Percentiles rank a stretch among this genome's conserved stretches.
Conservation (phyloP, 2,797 vertebrate genomes). For the Malurus splendens region DNA sequence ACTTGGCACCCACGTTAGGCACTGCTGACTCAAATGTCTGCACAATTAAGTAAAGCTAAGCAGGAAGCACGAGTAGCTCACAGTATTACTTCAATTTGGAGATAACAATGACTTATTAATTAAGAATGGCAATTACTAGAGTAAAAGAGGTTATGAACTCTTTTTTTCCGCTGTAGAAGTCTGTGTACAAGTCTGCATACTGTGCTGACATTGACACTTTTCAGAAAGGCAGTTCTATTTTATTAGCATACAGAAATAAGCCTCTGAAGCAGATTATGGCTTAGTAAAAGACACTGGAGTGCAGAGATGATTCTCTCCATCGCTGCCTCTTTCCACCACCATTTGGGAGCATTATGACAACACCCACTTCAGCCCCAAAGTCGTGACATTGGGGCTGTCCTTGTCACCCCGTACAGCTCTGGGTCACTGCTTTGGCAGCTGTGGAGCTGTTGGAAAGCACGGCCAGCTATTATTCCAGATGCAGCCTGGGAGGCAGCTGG, state of each 20-base stretch:
- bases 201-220: neutral
- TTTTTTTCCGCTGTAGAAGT: neutral
- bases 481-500: neutral
- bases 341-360: rapidly evolving
- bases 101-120: slow-evolving; percentile 53
- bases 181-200: neutral
- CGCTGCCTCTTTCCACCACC: neutral
- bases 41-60: slow-evolving; percentile 24
- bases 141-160: neutral
- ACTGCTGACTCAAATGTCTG: slow-evolving; percentile 1
- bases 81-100: slow-evolving; percentile 46
- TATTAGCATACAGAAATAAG: neutral
- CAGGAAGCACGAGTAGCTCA: neutral
- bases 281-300: neutral
- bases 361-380: neutral
- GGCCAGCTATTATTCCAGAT: rapidly evolving
- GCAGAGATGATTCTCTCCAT: neutral
- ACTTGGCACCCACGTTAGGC: neutral
- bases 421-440: neutral
- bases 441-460: neutral
- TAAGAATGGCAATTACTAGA: slow-evolving; percentile 24
- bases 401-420: neutral
- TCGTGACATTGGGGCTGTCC: neutral
- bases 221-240: neutral
- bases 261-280: neutral